Percentiles rank a stretch among this genome's conserved stretches.
These are phyloP conservation scores for Aplocera efformata DNA, from an alignment of 2,888 invertebrate species.

Conservation along the genomic window DNA sequence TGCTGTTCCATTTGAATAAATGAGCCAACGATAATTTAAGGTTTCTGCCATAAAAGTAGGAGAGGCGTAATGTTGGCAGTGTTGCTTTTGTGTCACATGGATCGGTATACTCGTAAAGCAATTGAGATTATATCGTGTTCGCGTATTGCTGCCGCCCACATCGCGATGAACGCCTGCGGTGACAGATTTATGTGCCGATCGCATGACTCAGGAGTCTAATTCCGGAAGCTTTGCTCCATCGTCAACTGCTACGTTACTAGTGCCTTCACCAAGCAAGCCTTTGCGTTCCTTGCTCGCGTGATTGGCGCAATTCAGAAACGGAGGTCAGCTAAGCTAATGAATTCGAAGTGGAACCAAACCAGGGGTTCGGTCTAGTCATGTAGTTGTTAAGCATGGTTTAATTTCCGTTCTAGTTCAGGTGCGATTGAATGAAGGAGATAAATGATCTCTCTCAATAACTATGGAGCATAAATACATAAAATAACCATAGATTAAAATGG, in stretches of 20 bases:
- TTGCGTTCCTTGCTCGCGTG: slow-evolving; percentile 4
- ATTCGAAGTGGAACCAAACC: background rate
- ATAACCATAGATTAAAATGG: slow-evolving; percentile 2
- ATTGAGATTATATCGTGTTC: slow-evolving; percentile 39
- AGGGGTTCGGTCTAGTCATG: too few relatives aligned
- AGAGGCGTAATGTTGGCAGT: slow-evolving; percentile 8
- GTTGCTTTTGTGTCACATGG: slow-evolving; percentile 9
- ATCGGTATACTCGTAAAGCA: slow-evolving; percentile 34
- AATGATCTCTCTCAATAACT: slow-evolving; percentile 6
- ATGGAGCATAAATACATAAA: slow-evolving; percentile 10
- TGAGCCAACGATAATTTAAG: slow-evolving; percentile 12
- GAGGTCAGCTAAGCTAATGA: background rate
- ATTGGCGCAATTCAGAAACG: background rate
- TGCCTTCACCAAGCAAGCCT: slow-evolving; percentile 5
- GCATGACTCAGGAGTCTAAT: slow-evolving; percentile 56
- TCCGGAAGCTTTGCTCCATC: slow-evolving; percentile 52
- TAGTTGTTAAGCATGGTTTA: too few relatives aligned
- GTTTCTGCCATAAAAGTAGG: slow-evolving; percentile 9
- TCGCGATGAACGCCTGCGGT: slow-evolving; percentile 37
- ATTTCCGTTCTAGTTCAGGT: too few relatives aligned
- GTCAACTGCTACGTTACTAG: slow-evolving; percentile 24
- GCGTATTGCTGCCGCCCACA: slow-evolving; percentile 40
- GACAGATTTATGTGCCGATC: slow-evolving; percentile 66
- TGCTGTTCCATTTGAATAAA: slow-evolving; percentile 15
- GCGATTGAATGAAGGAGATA: too few relatives aligned